These are phyloP conservation scores for Cynodonichthys magdalenae DNA, from an alignment of 2,797 vertebrate species.

Conservation along the genomic window DNA sequence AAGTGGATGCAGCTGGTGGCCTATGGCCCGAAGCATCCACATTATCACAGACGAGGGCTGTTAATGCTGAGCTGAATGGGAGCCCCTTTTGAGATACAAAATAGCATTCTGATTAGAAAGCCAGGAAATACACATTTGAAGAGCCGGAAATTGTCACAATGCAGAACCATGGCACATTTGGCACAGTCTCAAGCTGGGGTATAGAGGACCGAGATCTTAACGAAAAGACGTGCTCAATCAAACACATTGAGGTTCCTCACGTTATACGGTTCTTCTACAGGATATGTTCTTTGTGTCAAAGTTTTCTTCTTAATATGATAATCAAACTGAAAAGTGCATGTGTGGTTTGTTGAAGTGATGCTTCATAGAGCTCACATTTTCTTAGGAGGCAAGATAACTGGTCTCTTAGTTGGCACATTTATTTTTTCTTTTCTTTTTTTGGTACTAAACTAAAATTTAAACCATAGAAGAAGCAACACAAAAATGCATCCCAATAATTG, in stretches of 20 bases:
- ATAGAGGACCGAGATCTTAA: conserved; percentile 69
- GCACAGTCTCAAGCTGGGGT: conserved; percentile 79
- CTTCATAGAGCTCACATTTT: background rate
- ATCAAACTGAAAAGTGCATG: background rate
- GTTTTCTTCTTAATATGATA: conserved; percentile 16
- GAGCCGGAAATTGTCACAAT: conserved; percentile 86
- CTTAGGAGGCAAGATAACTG: background rate
- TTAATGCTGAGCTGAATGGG: conserved; percentile 77
- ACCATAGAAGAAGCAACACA: no score
- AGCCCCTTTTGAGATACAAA: conserved; percentile 82
- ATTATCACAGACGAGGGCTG: conserved; percentile 81
- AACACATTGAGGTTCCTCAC: conserved; percentile 49
- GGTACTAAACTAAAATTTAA: no score
- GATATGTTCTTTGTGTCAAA: conserved; percentile 40
- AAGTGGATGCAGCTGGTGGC: conserved; percentile 87
- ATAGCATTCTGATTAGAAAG: conserved; percentile 87
- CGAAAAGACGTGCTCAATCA: conserved; percentile 71
- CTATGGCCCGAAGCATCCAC: conserved; percentile 77
- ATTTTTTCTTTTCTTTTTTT: no score
- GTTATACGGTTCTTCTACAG: conserved; percentile 25
- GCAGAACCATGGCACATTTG: conserved; percentile 78
- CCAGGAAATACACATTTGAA: conserved; percentile 84
- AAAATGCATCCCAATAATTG: no score
- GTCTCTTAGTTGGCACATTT: conserved; percentile 1
- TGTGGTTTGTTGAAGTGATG: background rate